Conservation (phyloP, 2,888 invertebrate genomes). For the Minunthozetes semirufus region DNA sequence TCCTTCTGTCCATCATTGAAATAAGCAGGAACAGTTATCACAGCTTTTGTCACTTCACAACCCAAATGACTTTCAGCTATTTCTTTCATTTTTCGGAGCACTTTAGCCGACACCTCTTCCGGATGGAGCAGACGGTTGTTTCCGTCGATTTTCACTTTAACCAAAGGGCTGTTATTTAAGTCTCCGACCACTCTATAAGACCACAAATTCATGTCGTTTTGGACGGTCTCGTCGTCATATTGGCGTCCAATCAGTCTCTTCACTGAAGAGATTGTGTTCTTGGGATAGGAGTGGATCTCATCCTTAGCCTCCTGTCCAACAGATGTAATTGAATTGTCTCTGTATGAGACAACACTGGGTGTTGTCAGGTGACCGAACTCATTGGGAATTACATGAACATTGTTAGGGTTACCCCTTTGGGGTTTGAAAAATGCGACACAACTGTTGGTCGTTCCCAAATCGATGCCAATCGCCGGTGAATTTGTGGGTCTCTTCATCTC, state of each 20-base stretch:
- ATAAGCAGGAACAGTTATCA: constrained; percentile 41
- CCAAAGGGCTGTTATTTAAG: no score
- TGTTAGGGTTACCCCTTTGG: constrained; percentile 41
- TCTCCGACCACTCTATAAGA: no score
- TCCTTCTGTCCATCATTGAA: constrained; percentile 49
- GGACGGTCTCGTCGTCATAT: constrained; percentile 48
- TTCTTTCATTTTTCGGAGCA: no score
- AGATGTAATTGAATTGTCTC: constrained; percentile 38
- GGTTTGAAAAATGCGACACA: constrained; percentile 52
- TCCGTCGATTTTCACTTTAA: no score
- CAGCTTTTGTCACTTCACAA: constrained; percentile 34
- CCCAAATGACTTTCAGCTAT: constrained; percentile 14
- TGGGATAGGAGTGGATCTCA: no score
- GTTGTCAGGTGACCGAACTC: constrained; percentile 44
- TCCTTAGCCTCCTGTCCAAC: no score
- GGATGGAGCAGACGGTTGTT: no score
- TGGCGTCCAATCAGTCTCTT: constrained; percentile 49
- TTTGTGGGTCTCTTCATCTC: no score
- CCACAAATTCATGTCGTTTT: constrained; percentile 46
- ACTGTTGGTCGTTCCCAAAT: background rate
- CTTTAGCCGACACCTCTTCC: no score
- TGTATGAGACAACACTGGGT: constrained; percentile 37
- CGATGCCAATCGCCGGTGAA: background rate
- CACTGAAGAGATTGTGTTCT: no score
- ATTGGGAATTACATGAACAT: constrained; percentile 50